These are phyloP conservation scores for Varanus salvator DNA, from an alignment of 2,113 vertebrate genomes.

Conservation along the genomic window DNA sequence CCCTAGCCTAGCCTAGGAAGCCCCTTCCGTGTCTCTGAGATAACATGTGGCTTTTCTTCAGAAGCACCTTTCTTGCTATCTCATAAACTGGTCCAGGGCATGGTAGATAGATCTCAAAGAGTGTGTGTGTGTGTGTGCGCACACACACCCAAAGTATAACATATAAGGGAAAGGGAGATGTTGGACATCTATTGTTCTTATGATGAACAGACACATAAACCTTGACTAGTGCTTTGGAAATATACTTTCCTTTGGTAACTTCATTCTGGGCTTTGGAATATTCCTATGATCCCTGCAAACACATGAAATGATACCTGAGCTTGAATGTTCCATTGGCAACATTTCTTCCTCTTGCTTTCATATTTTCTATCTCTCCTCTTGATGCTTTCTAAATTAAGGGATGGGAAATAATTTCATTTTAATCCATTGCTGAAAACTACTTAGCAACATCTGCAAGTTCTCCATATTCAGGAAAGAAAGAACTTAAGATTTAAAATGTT, in stretches of 20 bases:
- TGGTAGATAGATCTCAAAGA: no score
- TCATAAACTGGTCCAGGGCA: no score
- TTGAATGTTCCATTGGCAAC: neutral
- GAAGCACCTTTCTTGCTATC: neutral
- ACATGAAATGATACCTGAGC: neutral
- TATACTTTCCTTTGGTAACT: neutral
- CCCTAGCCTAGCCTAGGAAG: no score
- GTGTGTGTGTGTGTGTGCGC: no score
- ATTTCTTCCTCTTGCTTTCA: neutral
- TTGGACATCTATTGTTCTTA: neutral
- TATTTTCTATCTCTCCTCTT: no score
- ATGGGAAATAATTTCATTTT: no score
- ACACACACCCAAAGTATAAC: no score
- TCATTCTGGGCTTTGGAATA: neutral
- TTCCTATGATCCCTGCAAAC: neutral
- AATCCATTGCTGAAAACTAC: no score
- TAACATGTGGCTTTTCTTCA: neutral
- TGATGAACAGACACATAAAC: neutral
- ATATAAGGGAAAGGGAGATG: no score
- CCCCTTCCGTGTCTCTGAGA: neutral
- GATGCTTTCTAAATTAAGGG: neutral
- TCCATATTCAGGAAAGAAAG: no score
- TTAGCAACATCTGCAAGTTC: no score
- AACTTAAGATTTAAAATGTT: no score
- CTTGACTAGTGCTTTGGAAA: neutral